Conservation (phyloP, 1,140 invertebrate genomes). For the Cotesia vestalis region DNA sequence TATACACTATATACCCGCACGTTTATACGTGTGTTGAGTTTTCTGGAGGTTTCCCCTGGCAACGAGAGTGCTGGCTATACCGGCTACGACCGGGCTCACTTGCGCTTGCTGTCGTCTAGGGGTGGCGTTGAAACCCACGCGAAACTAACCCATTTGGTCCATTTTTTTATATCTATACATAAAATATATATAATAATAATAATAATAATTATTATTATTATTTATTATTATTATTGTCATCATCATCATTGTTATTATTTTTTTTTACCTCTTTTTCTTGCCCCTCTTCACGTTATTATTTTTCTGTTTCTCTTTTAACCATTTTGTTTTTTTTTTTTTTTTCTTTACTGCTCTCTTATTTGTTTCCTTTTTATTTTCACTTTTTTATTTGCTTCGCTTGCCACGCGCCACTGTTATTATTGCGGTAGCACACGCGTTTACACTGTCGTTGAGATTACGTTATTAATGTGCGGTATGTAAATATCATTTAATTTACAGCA, state of each 20-base stretch:
- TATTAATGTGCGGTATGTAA: neutral
- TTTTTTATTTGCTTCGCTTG: neutral
- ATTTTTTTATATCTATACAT: conserved; percentile 22
- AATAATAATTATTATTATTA: too few species aligned
- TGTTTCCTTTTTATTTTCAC: neutral
- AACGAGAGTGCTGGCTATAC: conserved; percentile 57
- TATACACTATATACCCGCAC: conserved; percentile 27
- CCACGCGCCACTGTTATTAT: conserved; percentile 11
- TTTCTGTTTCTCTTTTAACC: conserved; percentile 3
- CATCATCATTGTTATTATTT: neutral
- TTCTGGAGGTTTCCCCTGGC: conserved; percentile 67
- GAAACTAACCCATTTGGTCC: conserved; percentile 51
- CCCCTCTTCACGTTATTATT: neutral
- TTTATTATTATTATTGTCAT: conserved; percentile 1
- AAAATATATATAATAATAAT: neutral
- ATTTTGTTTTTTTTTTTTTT: too few species aligned
- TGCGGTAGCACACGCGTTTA: conserved; percentile 4
- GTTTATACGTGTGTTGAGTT: conserved; percentile 57
- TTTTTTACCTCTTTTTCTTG: neutral
- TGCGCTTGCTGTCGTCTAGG: conserved; percentile 43
- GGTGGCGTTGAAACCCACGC: conserved; percentile 61
- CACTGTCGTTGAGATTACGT: neutral
- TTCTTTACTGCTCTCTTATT: too few species aligned
- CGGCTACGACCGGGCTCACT: conserved; percentile 34
- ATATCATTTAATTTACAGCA: conserved; percentile 11